A percentile compares a stretch with the other conserved stretches of the same genome.
phyloP scores from a whole-genome alignment of 2,888 invertebrate genomes.

The Ceratothoa steindachneri region DNA sequence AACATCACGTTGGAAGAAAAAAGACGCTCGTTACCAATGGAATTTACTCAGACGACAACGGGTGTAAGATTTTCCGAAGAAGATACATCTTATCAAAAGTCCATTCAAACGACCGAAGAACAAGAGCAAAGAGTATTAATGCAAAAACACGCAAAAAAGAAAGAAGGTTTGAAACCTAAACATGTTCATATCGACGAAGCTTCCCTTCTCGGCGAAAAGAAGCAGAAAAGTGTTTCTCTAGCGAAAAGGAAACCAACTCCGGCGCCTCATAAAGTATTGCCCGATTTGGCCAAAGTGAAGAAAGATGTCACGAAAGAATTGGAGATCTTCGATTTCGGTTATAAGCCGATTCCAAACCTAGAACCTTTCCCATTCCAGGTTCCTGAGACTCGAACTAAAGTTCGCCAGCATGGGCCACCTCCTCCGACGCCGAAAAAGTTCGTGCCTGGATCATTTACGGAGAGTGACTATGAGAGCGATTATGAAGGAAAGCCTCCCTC shows the following conservation, averaged over 20 bases:
- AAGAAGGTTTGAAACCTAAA: not conserved
- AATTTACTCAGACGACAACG: not conserved
- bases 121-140: not conserved
- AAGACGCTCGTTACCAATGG: slow-evolving; percentile 24
- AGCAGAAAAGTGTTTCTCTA: not conserved
- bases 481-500: slow-evolving; percentile 27
- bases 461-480: slow-evolving; percentile 47
- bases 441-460: slow-evolving; percentile 41
- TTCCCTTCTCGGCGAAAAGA: not conserved
- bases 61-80: slow-evolving; percentile 1
- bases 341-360: slow-evolving; percentile 29
- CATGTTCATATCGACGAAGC: not conserved
- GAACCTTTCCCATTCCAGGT: slow-evolving; percentile 42
- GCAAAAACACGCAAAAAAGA: not conserved
- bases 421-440: slow-evolving; percentile 39
- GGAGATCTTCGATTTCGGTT: not conserved
- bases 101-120: not conserved
- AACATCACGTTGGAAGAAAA: slow-evolving; percentile 38
- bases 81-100: not conserved
- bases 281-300: not conserved
- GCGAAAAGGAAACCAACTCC: slow-evolving; percentile 2
- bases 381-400: slow-evolving; percentile 21
- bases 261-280: not conserved
- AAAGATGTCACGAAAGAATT: not conserved
- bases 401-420: not conserved